Evolutionary conservation across 2,888 invertebrate species (phyloP).

Genomic region (Cheilosia soror): DNA sequence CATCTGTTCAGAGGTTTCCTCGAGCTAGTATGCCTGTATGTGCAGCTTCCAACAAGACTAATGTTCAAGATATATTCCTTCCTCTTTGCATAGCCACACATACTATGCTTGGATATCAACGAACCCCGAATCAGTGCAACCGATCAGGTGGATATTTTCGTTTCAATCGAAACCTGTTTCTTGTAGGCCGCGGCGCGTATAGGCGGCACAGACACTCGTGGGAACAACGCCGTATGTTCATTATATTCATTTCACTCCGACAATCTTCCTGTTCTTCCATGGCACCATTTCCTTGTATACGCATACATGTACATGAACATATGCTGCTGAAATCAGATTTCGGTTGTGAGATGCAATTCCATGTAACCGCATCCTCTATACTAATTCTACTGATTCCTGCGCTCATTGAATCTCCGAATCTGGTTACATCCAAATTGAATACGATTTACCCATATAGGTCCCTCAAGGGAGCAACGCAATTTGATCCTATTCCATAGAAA

Average conservation of each 20-base stretch:
- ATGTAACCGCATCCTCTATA: constrained; percentile 45
- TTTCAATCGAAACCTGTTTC: constrained; percentile 51
- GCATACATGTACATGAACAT: constrained; percentile 1
- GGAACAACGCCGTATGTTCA: constrained; percentile 59
- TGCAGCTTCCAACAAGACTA: constrained; percentile 18
- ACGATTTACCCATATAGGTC: constrained; percentile 19
- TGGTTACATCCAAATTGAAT: constrained; percentile 62
- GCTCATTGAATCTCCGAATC: constrained; percentile 29
- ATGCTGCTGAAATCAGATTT: constrained; percentile 29
- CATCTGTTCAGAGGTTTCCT: constrained; percentile 7
- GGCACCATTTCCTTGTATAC: constrained; percentile 7
- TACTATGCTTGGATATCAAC: constrained; percentile 19
- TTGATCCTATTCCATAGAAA: constrained; percentile 47
- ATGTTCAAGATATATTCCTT: constrained; percentile 1
- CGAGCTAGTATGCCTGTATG: constrained; percentile 34
- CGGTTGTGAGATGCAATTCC: constrained; percentile 40
- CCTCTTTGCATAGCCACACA: constrained; percentile 11
- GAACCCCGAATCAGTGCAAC: constrained; percentile 49
- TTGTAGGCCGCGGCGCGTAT: neutral
- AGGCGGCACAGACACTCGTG: constrained; percentile 36
- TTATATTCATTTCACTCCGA: constrained; percentile 11
- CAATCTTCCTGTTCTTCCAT: constrained; percentile 27
- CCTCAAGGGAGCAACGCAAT: constrained; percentile 43
- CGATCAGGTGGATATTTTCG: constrained; percentile 57
- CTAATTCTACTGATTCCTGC: constrained; percentile 3